Percentiles rank a stretch among this genome's conserved stretches.
These are phyloP conservation scores for Prolemur simus DNA, from an alignment of 2,113 vertebrate genomes.

Conservation along the genomic window DNA sequence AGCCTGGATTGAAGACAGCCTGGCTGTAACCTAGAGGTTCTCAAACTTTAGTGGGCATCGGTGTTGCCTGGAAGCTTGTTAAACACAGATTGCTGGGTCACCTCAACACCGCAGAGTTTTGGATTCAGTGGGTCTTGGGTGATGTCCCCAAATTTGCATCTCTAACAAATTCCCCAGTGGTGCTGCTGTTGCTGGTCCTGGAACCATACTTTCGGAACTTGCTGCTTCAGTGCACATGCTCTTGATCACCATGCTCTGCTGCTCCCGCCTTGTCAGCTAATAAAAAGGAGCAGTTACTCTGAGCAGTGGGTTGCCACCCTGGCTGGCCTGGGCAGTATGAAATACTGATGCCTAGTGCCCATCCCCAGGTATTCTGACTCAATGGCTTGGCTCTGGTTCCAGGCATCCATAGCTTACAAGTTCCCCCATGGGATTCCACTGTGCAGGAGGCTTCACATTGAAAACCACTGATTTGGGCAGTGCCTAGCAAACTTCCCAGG, in stretches of 20 bases:
- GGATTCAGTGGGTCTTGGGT: background rate
- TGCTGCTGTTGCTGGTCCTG: background rate
- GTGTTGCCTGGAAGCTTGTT: background rate
- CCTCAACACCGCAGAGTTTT: background rate
- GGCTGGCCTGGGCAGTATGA: background rate
- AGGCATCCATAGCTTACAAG: background rate
- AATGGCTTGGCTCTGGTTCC: background rate
- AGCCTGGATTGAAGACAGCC: background rate
- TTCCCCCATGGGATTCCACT: background rate
- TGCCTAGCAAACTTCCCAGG: background rate
- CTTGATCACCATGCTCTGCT: rapidly evolving
- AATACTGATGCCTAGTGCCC: background rate
- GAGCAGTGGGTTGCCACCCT: background rate
- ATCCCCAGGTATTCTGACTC: background rate
- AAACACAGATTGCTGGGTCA: background rate
- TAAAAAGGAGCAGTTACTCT: background rate
- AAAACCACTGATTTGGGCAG: background rate
- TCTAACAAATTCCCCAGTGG: background rate
- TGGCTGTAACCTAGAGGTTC: background rate
- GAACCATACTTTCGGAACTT: background rate
- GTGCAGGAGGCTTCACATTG: background rate
- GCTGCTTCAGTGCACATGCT: rapidly evolving
- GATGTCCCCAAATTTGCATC: background rate
- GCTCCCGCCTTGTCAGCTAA: background rate
- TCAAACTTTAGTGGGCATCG: background rate